A percentile compares a stretch with the other conserved stretches of the same genome.
phyloP scores from a whole-genome alignment of 2,797 vertebrate species.

The Mastacembelus armatus region DNA sequence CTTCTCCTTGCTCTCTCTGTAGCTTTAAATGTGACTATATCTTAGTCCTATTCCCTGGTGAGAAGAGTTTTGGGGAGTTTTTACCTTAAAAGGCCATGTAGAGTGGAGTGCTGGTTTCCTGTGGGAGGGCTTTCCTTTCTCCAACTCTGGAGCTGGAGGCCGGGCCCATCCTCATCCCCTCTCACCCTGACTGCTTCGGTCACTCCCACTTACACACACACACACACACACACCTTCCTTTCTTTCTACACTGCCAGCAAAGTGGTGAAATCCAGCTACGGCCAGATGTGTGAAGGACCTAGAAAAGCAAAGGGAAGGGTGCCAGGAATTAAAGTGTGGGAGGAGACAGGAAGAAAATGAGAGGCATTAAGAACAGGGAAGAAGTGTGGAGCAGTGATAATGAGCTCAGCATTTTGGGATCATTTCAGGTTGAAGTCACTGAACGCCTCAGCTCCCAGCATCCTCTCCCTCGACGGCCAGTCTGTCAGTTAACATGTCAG shows the following conservation, averaged over 20 bases:
- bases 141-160: conserved; percentile 68
- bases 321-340: conserved; percentile 31
- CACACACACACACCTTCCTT: conserved; percentile 24
- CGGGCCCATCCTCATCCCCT: conserved; percentile 70
- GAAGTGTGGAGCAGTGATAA: conserved; percentile 40
- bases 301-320: conserved; percentile 15
- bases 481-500: conserved; percentile 36
- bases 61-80: conserved; percentile 78
- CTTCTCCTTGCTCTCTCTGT: conserved; percentile 40
- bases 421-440: conserved; percentile 18
- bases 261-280: conserved; percentile 63
- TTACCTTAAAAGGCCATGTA: conserved; percentile 86
- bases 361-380: conserved; percentile 17
- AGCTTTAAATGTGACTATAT: conserved; percentile 76
- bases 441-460: not conserved
- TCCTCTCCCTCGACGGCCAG: conserved; percentile 18
- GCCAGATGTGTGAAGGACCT: conserved; percentile 68
- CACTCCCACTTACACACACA: conserved; percentile 57
- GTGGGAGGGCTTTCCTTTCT: conserved; percentile 80
- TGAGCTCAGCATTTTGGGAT: conserved; percentile 26
- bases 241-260: conserved; percentile 41
- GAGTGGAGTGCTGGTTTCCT: conserved; percentile 78
- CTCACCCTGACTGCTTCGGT: conserved; percentile 42
- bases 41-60: conserved; percentile 70
- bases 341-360: conserved; percentile 42